Evolutionary conservation across 1,140 invertebrate genomes (phyloP), one percentile per base, ranked within the genome.

Genomic region (Drosophila sp.): DNA sequence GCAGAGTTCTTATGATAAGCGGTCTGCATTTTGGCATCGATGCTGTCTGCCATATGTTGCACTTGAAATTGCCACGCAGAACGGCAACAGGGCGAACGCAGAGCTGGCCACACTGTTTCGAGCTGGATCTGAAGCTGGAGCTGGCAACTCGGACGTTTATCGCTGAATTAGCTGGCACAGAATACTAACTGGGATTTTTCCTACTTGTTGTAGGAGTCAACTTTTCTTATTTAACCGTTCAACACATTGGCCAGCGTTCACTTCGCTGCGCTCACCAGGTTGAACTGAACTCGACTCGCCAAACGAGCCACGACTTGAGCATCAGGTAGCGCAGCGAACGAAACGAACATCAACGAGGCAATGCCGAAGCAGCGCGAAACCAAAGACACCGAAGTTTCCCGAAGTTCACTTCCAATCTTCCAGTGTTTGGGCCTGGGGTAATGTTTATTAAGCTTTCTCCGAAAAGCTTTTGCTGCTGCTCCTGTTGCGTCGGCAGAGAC

Each of bases 201-300:
- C 81, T 84, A 84, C 80, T 80, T 84, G 80, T 70, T 78, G 80
- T 84, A 84, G 80, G 80, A 56, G 38, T 66, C 53, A 82, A 84
- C 83, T 89, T 87, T 89, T 89, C 84, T 89, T 89, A 90, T 91
- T 91, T 91, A 91, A 90, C 90, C 90, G 90, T 77, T 91, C 89
- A 87, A 91, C 89, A 73, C 72, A 67, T 65, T 36, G 63, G 54
- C 51, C 64, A 83, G 81, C 89, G 76, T 90, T 76, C 73, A 84
- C 80, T 89, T 73, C 67, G 75, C 83, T 87, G 63, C 77, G 82
- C 90, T 91, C 75, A 78, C 90, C 90, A 91, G 90, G 90, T 87
- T 83, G 89, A 91, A 91, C 90, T 91, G 77, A 91, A 72, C 45
- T 54, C 38, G 57, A 16, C 16, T 32, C 36, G 48, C 54, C 29